Percentiles rank a stretch among this genome's conserved stretches.
Evolutionary conservation across 2,797 vertebrate species (phyloP).

Genomic region (Champsocephalus gunnari): DNA sequence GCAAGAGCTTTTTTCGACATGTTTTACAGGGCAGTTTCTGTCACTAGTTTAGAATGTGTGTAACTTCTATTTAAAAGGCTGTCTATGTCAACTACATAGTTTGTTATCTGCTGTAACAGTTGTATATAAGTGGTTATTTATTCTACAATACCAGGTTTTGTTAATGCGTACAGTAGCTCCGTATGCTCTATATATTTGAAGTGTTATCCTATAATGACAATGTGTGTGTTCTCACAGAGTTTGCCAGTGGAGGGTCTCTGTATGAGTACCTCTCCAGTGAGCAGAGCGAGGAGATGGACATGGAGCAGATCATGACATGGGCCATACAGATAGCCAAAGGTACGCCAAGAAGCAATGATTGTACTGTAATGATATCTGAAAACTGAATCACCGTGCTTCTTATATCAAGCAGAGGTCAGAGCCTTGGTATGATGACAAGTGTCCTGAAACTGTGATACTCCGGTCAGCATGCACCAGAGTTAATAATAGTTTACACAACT

Average conservation of each 20-base stretch:
- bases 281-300: conserved; percentile 98
- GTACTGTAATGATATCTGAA: not conserved
- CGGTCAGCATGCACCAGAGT: not conserved
- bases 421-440: not conserved
- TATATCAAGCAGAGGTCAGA: not conserved
- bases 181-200: not conserved
- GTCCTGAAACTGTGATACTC: not conserved
- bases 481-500: not conserved
- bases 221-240: conserved; percentile 84
- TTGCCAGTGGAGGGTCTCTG: conserved; percentile 92
- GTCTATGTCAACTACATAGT: not conserved
- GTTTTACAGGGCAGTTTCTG: not conserved
- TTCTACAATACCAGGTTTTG: not conserved
- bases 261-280: conserved; percentile 98
- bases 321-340: conserved; percentile 98
- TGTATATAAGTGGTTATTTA: not conserved
- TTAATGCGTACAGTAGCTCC: not conserved
- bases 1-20: not conserved
- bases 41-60: not conserved
- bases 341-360: conserved; percentile 57
- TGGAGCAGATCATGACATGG: conserved; percentile 98
- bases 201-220: not conserved
- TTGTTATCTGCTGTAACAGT: not conserved
- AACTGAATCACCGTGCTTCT: not conserved
- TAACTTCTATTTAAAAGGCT: not conserved